These are phyloP conservation scores for Polia nebulosa DNA, from an alignment of 2,888 invertebrate genomes.

Conservation along the genomic window DNA sequence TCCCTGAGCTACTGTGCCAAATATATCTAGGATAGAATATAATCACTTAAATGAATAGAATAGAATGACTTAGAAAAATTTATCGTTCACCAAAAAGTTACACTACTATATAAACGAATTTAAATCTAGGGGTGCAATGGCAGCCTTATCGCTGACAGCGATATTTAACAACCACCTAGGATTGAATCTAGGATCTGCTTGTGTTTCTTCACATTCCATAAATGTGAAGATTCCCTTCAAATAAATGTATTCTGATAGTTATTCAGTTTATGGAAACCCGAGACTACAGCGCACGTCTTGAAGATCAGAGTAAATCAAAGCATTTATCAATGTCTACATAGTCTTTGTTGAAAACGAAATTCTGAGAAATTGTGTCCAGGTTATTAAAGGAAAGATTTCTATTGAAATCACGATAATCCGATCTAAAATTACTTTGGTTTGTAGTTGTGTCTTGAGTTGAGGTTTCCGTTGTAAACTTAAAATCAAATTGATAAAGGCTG, in stretches of 20 bases:
- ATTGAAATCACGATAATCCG: conserved; percentile 5
- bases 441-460: not conserved
- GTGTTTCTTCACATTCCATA: too few relatives aligned
- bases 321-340: conserved; percentile 35
- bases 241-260: not conserved
- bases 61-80: too few relatives aligned
- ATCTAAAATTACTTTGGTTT: conserved; percentile 3
- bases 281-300: conserved; percentile 1
- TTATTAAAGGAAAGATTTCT: conserved; percentile 13
- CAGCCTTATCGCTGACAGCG: too few relatives aligned
- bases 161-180: too few relatives aligned
- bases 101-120: too few relatives aligned
- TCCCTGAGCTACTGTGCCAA: too few relatives aligned
- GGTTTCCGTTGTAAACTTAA: not conserved
- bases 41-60: too few relatives aligned
- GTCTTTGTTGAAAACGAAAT: conserved; percentile 17
- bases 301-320: conserved; percentile 42
- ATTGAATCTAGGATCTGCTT: too few relatives aligned
- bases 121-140: too few relatives aligned
- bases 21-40: too few relatives aligned
- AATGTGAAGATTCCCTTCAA: not conserved
- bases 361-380: conserved; percentile 21
- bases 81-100: too few relatives aligned
- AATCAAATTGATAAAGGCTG: not conserved
- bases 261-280: conserved; percentile 3